A percentile compares a stretch with the other conserved stretches of the same genome.
Evolutionary conservation across 1,140 invertebrate genomes (phyloP).

Genomic region (Drosophila pruinosa): DNA sequence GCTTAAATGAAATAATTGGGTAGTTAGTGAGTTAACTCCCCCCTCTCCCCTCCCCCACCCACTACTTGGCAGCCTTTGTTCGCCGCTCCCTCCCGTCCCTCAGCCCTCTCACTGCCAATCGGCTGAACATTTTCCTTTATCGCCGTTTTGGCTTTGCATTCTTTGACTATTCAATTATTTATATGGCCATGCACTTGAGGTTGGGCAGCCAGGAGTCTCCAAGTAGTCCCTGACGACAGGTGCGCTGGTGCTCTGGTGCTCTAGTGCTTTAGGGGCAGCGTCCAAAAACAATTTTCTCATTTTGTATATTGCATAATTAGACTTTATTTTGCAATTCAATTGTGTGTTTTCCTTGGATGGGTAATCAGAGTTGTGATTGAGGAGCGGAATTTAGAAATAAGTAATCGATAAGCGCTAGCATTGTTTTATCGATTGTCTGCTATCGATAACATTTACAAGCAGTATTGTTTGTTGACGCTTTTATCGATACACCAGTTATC

Average conservation of each 20-base stretch:
- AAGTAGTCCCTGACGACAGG: not conserved
- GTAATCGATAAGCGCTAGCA: conserved; percentile 27
- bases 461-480: not conserved
- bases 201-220: not conserved
- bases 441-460: too few species aligned
- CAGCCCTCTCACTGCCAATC: not conserved
- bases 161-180: conserved; percentile 60
- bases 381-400: not conserved
- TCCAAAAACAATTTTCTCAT: conserved; percentile 45
- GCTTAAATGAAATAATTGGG: conserved; percentile 82
- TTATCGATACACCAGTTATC: not conserved
- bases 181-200: conserved; percentile 56
- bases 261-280: not conserved
- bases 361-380: conserved; percentile 3
- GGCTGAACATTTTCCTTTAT: conserved; percentile 1
- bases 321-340: conserved; percentile 55
- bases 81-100: not conserved
- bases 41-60: not conserved
- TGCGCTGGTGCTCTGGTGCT: too few species aligned
- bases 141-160: not conserved
- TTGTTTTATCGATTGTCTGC: too few species aligned
- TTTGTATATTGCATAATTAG: conserved; percentile 54
- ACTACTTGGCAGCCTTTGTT: not conserved
- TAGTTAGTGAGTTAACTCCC: conserved; percentile 67
- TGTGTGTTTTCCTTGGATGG: conserved; percentile 31